These are phyloP conservation scores for human (Homo sapiens) DNA, from an alignment of 2,113 vertebrate species.

Conservation along the genomic window DNA sequence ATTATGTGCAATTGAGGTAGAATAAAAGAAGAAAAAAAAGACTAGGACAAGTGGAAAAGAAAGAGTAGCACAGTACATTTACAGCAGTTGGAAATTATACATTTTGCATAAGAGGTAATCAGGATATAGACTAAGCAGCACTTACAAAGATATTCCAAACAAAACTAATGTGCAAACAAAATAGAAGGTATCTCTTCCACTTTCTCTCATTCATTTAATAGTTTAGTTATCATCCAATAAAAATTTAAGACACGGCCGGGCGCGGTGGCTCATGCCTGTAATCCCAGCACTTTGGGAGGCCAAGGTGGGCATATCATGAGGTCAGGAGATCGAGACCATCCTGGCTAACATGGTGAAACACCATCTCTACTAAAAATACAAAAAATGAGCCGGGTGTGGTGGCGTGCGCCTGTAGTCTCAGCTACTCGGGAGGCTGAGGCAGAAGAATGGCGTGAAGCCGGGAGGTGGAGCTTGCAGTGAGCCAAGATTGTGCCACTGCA, in stretches of 20 bases:
- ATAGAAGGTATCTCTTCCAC: neutral
- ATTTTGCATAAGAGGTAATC: neutral
- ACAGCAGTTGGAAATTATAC: neutral
- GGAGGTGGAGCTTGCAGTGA: too few species aligned
- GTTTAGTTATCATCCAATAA: neutral
- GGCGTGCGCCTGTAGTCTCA: too few species aligned
- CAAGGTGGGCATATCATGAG: fast-evolving
- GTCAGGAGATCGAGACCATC: too few species aligned
- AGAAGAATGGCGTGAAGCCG: too few species aligned
- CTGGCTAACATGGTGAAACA: too few species aligned
- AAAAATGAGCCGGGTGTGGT: too few species aligned
- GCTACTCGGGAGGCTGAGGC: too few species aligned
- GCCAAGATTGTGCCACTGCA: too few species aligned
- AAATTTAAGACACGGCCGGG: neutral
- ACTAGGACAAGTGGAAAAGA: neutral
- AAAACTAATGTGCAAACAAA: neutral
- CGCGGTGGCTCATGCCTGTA: too few species aligned
- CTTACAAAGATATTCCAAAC: neutral
- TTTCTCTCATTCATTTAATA: conserved; percentile 27
- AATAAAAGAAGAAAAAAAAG: neutral
- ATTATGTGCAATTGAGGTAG: neutral
- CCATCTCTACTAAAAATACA: too few species aligned
- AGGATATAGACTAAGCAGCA: neutral
- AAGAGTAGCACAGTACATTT: neutral
- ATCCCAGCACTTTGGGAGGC: too few species aligned